Conservation (phyloP, 2,888 invertebrate species). For the Ferrisia virgata region DNA sequence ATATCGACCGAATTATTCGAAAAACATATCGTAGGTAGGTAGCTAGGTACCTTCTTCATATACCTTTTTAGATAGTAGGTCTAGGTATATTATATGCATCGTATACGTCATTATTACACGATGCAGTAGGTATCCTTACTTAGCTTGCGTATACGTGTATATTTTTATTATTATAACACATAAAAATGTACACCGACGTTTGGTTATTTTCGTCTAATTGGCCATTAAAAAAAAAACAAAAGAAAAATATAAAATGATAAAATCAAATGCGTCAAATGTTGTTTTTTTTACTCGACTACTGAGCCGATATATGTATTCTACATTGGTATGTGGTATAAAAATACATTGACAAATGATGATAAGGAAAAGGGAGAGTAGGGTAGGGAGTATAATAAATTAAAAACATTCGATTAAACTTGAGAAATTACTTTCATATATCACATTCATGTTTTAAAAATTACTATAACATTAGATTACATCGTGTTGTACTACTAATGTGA, state of each 20-base stretch:
- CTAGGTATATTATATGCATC: no score
- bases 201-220: not conserved
- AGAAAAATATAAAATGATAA: not conserved
- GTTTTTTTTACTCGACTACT: not conserved
- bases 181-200: not conserved
- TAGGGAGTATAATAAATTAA: not conserved
- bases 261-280: not conserved
- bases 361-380: not conserved
- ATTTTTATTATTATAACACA: not conserved
- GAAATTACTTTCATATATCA: not conserved
- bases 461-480: not conserved
- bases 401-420: not conserved
- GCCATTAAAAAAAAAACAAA: not conserved
- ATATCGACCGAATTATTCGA: not conserved
- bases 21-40: not conserved
- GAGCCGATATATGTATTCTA: not conserved
- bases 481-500: not conserved
- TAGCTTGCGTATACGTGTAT: not conserved
- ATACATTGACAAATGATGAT: no score
- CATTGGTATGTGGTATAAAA: not conserved
- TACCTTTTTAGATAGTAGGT: no score
- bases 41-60: not conserved
- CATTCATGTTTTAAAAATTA: not conserved
- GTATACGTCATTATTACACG: not conserved
- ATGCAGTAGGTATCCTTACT: not conserved